Evolutionary conservation across 2,888 invertebrate species (phyloP).

Genomic region (Apotomis capreana): DNA sequence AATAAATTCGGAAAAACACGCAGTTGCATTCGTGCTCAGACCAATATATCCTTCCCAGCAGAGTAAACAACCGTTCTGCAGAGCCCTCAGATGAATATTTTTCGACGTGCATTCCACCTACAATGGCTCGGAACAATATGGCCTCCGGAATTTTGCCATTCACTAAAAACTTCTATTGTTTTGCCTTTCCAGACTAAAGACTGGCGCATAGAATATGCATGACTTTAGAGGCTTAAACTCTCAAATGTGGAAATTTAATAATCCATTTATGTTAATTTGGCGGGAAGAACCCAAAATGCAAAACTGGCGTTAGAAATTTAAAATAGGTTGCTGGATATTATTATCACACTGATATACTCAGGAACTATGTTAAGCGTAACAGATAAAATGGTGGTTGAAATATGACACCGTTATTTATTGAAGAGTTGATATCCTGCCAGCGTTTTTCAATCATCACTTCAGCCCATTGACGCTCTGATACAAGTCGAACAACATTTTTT

Average conservation of each 20-base stretch:
- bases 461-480: too few species aligned
- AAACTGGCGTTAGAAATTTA: constrained; percentile 17
- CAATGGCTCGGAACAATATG: constrained; percentile 45
- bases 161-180: constrained; percentile 48
- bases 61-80: constrained; percentile 47
- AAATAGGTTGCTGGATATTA: constrained; percentile 13
- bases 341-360: too few species aligned
- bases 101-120: constrained; percentile 36
- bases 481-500: too few species aligned
- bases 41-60: constrained; percentile 43
- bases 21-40: constrained; percentile 32
- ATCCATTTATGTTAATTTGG: constrained; percentile 22
- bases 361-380: too few species aligned
- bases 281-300: constrained; percentile 11
- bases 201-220: constrained; percentile 36
- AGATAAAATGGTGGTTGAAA: too few species aligned
- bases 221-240: constrained; percentile 24
- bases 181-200: constrained; percentile 41
- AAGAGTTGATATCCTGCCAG: too few species aligned
- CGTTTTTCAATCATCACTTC: too few species aligned
- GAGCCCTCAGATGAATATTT: constrained; percentile 46
- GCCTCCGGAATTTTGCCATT: constrained; percentile 42
- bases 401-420: too few species aligned
- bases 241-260: constrained; percentile 28
- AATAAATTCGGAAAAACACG: constrained; percentile 30